These are phyloP conservation scores for Aradophagus sp. DNA, from an alignment of 1,140 invertebrate genomes.

Conservation along the genomic window DNA sequence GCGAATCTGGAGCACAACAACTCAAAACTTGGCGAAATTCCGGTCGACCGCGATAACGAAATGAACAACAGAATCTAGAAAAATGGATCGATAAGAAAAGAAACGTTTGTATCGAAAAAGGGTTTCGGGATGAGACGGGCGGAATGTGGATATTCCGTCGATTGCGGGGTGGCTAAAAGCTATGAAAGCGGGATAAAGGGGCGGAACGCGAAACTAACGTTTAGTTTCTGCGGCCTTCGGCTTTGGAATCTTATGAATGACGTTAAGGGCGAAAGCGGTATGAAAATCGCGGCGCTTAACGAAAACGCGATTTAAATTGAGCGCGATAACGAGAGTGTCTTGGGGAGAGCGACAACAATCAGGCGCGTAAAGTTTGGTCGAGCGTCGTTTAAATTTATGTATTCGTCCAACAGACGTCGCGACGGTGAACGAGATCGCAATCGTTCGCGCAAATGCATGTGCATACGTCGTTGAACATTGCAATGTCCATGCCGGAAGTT, in stretches of 20 bases:
- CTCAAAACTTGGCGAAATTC: too few species aligned
- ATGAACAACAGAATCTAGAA: too few species aligned
- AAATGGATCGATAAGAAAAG: too few species aligned
- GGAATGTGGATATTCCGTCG: too few species aligned
- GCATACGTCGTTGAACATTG: constrained; percentile 30
- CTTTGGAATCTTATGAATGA: constrained; percentile 25
- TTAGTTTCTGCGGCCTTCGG: constrained; percentile 10
- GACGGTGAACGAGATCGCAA: constrained; percentile 24
- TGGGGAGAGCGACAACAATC: constrained; percentile 53
- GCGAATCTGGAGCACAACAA: too few species aligned
- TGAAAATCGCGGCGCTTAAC: constrained; percentile 47
- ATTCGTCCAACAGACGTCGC: constrained; percentile 42
- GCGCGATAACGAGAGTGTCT: constrained; percentile 53
- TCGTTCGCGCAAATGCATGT: constrained; percentile 41
- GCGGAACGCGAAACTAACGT: constrained; percentile 35
- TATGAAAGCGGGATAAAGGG: background rate
- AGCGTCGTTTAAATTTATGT: constrained; percentile 56
- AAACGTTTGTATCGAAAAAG: too few species aligned
- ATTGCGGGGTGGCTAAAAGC: too few species aligned
- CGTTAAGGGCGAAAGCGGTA: constrained; percentile 33
- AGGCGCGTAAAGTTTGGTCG: constrained; percentile 47
- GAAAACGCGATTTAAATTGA: constrained; percentile 49
- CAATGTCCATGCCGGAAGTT: constrained; percentile 18
- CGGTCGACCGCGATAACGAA: too few species aligned
- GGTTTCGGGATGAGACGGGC: too few species aligned